Base-by-base conservation (phyloP, 2,888 invertebrate genomes). In the Myopa tessellatipennis region DNA sequence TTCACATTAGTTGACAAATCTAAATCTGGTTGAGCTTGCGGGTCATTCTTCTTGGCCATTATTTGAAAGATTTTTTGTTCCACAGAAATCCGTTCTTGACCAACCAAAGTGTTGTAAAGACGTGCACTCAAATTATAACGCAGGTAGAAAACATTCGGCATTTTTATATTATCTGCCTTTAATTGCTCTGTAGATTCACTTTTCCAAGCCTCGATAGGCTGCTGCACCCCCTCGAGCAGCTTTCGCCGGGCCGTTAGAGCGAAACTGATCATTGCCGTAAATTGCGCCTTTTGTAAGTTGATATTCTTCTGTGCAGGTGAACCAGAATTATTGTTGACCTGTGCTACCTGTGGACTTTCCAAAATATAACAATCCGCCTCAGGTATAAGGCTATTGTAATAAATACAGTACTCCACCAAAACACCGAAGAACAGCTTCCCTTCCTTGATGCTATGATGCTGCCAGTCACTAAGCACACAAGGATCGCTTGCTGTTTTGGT, bases 61-160 rank as follows among this genome's bases (percentile, higher is more conserved):
- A 94, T 87, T 81, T 91, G 88, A 14, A 91, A 88, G 4, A 94
- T 90, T 0, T 91, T 90, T 61, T 91, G 90, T 65, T 92, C 91
- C 0, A 93, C 91, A 0, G 94, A 92, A 0, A 94, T 93, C 65
- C 90, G 90, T 85, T 95, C 94, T 76, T 90, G 91, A n/a, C 94
- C 94, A 0, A 95, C 91, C 74, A 93, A 85, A 0, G 92, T 92
- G 74, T 92, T 91, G 83, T 93, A 94, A 69, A 94, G 86, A 79
- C 93, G 93, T 38, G 92, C 92, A 0, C 93, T 90, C 60, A 93
- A 86, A 61, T 91, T 90, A 0, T 92, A 89, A 75, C 91, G 90
- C 68, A 93, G 82, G 82, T 91, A 92, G 84, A 91, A 93, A 0
- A 91, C 86, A 80, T 86, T 88, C 76, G 81, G 61, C 14, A 81